A percentile compares a stretch with the other conserved stretches of the same genome.
Conservation (phyloP, 1,140 invertebrate genomes). For the Sinonovacula constricta region DNA sequence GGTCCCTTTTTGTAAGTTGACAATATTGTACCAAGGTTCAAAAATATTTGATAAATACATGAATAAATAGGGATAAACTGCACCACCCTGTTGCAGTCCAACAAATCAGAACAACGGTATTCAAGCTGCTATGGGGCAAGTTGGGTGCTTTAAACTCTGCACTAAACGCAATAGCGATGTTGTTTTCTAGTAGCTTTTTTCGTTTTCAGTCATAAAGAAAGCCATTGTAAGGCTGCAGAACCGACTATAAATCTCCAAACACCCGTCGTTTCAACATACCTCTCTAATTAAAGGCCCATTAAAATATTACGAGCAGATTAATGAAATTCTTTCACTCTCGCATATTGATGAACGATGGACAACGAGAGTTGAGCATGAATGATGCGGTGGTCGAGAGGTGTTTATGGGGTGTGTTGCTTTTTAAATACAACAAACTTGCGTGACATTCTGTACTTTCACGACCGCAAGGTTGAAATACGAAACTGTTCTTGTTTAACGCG, state of each 20-base stretch:
- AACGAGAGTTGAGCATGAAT: conserved; percentile 18
- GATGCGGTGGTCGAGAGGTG: conserved; percentile 30
- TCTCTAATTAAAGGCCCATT: conserved; percentile 49
- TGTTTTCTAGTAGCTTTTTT: neutral
- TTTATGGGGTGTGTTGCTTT: conserved; percentile 40
- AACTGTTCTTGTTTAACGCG: conserved; percentile 9
- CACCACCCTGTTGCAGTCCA: no score
- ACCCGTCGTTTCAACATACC: conserved; percentile 17
- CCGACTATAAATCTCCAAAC: conserved; percentile 17
- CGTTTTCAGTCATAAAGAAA: conserved; percentile 5
- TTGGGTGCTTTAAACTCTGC: neutral
- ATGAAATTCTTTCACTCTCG: conserved; percentile 40
- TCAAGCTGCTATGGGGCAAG: neutral
- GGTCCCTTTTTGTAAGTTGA: no score
- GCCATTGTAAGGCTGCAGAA: neutral
- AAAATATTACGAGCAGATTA: conserved; percentile 42
- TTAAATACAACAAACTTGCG: conserved; percentile 48
- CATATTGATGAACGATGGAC: conserved; percentile 15
- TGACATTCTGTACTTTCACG: conserved; percentile 35
- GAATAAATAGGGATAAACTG: no score
- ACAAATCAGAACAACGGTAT: neutral
- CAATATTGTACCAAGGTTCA: no score
- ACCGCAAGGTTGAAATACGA: conserved; percentile 4
- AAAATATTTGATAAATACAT: no score
- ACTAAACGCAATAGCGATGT: neutral